Evolutionary conservation across 53 echinoderm and acorn worm species (phyloP).

Genomic region (Patiria pectinifera): DNA sequence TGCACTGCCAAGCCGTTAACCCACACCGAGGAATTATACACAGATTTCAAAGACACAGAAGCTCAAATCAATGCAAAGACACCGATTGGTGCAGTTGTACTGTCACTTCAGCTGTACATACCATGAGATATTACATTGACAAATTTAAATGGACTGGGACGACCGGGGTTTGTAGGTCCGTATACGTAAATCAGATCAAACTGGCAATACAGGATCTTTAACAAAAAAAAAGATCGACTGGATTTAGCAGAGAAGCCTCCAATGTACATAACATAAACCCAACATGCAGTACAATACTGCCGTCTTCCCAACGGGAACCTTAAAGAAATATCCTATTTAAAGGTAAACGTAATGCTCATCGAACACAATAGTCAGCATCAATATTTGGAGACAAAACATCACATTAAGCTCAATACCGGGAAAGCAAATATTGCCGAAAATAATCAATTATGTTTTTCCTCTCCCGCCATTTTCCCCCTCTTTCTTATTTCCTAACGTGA

Average conservation of each 20-base stretch:
- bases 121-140: background rate
- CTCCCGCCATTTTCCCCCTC: background rate
- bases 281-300: background rate
- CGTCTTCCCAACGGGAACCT: background rate
- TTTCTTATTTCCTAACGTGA: background rate
- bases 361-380: background rate
- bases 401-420: background rate
- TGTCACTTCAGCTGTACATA: background rate
- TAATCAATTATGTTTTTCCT: background rate
- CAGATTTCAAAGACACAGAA: background rate
- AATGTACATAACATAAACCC: background rate
- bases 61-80: background rate
- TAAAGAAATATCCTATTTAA: background rate
- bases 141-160: background rate
- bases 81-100: conserved; percentile 3
- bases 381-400: background rate
- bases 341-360: background rate
- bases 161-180: background rate
- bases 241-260: background rate
- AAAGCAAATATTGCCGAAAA: conserved; percentile 12
- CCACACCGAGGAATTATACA: background rate
- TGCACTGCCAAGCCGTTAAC: conserved; percentile 19
- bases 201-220: background rate
- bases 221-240: background rate
- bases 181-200: background rate